A percentile compares a stretch with the other conserved stretches of the same genome.
Conservation (phyloP, 2,888 invertebrate species). For the Orthosia gothica region DNA sequence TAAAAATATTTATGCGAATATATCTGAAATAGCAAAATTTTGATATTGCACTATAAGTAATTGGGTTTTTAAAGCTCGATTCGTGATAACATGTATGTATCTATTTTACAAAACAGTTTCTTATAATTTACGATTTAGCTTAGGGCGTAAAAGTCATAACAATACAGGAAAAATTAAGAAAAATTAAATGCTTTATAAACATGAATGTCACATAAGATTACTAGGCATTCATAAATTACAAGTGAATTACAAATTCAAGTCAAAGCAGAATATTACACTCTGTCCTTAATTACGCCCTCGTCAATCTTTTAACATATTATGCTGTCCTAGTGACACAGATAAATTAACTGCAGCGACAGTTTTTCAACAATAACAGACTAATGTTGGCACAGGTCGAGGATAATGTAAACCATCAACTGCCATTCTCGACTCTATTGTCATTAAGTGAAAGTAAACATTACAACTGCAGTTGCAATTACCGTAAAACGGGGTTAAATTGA, state of each 20-base stretch:
- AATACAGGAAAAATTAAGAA: slow-evolving; percentile 19
- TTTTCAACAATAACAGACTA: slow-evolving; percentile 61
- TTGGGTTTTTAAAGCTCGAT: slow-evolving; percentile 70
- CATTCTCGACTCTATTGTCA: slow-evolving; percentile 43
- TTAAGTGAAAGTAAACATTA: slow-evolving; percentile 41
- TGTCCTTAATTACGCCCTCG: slow-evolving; percentile 54
- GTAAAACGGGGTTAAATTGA: no score
- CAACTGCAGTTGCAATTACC: slow-evolving; percentile 42
- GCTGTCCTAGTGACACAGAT: slow-evolving; percentile 54
- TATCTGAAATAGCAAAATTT: slow-evolving; percentile 55
- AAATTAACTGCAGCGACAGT: slow-evolving; percentile 55
- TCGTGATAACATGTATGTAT: slow-evolving; percentile 64
- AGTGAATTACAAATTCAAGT: slow-evolving; percentile 28
- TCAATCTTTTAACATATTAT: slow-evolving; percentile 55
- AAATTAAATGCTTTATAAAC: slow-evolving; percentile 54
- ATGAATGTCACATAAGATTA: slow-evolving; percentile 40
- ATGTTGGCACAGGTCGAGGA: slow-evolving; percentile 61
- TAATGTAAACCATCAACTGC: slow-evolving; percentile 34
- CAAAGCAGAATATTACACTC: slow-evolving; percentile 44
- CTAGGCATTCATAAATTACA: slow-evolving; percentile 49
- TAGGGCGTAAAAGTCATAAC: slow-evolving; percentile 37
- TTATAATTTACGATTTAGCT: slow-evolving; percentile 50
- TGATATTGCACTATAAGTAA: slow-evolving; percentile 69
- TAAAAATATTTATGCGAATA: slow-evolving; percentile 57
- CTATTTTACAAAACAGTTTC: slow-evolving; percentile 57